Percentiles rank a stretch among this genome's conserved stretches.
These are phyloP conservation scores for Stictocephala bisonia DNA, from an alignment of 2,888 invertebrate species.

Conservation along the genomic window DNA sequence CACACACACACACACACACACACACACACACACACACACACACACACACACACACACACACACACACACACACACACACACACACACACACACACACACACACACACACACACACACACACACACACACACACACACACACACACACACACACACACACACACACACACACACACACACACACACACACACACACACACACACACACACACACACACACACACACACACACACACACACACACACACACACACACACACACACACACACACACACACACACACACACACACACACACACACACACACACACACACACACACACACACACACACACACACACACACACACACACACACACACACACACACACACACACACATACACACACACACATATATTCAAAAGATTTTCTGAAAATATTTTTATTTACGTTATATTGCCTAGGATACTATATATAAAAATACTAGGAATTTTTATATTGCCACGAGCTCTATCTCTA, in stretches of 20 bases:
- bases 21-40: background rate
- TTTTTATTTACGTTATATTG: no score
- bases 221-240: constrained; percentile 13
- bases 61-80: background rate
- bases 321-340: no score
- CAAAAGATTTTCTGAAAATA: no score
- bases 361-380: no score
- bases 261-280: background rate
- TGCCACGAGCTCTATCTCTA: no score
- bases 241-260: constrained; percentile 13
- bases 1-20: constrained; percentile 55
- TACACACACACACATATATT: no score
- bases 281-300: no score
- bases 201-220: background rate
- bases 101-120: constrained; percentile 13
- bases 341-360: no score
- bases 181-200: constrained; percentile 6
- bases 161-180: constrained; percentile 13
- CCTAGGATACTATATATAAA: no score
- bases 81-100: background rate
- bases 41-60: background rate
- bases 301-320: no score
- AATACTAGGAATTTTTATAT: no score
- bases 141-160: constrained; percentile 4
- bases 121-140: constrained; percentile 3